Percentiles rank a stretch among this genome's conserved stretches.
phyloP scores from a whole-genome alignment of 2,797 vertebrate genomes.

The Paguma larvata region DNA sequence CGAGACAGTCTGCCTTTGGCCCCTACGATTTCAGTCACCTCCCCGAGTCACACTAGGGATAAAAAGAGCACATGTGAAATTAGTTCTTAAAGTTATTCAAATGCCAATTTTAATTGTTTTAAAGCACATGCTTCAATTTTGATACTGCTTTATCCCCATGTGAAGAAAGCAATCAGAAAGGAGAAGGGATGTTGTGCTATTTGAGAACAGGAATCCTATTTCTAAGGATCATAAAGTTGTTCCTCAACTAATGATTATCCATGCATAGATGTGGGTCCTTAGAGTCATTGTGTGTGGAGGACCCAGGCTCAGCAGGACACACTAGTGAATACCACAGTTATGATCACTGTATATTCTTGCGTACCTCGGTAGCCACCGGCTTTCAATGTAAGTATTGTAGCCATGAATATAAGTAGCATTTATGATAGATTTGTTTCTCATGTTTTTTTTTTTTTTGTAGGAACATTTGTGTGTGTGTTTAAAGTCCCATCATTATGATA shows the following conservation, averaged over 20 bases:
- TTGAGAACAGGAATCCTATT: neutral
- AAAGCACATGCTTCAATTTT: neutral
- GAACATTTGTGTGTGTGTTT: slow-evolving; percentile 35
- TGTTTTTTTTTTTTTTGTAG: neutral
- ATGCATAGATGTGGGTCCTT: neutral
- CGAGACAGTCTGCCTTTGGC: neutral
- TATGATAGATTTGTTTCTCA: slow-evolving; percentile 39
- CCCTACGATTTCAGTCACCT: neutral
- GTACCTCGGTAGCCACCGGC: neutral
- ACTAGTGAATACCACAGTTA: neutral
- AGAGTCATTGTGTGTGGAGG: neutral
- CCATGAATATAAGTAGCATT: neutral
- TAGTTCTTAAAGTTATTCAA: neutral
- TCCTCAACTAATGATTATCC: neutral
- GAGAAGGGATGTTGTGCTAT: neutral
- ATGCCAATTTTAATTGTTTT: slow-evolving; percentile 41
- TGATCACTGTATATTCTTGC: neutral
- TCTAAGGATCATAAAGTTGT: neutral
- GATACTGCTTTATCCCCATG: neutral
- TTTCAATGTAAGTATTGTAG: neutral
- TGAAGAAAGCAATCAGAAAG: neutral
- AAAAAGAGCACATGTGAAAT: neutral
- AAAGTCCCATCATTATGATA: slow-evolving; percentile 25
- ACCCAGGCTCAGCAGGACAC: neutral
- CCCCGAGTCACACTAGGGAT: neutral